Evolutionary conservation across 2,113 vertebrate genomes (phyloP).

Genomic region (Pteruthius melanotis): DNA sequence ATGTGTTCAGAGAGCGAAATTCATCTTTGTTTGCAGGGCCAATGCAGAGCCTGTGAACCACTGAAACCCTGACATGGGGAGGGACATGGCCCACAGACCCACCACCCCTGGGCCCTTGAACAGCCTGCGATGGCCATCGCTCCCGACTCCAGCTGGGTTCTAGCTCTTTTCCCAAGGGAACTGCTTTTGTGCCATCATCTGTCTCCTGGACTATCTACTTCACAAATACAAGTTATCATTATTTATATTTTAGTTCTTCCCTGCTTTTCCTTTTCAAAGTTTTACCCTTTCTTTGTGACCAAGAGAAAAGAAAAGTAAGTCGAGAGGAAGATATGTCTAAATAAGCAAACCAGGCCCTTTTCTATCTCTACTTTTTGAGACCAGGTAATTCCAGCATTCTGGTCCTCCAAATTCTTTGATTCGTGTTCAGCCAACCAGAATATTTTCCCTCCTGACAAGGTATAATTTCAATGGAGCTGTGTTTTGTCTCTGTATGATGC

Average conservation of each 20-base stretch:
- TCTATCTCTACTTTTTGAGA: neutral
- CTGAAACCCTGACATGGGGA: neutral
- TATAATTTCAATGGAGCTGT: constrained; percentile 42
- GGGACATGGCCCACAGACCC: neutral
- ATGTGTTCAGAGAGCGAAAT: constrained; percentile 20
- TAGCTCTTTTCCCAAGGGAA: neutral
- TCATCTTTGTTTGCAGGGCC: constrained; percentile 13
- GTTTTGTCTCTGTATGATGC: constrained; percentile 38
- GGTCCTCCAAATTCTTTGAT: constrained; percentile 35
- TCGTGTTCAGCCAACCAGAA: constrained; percentile 38
- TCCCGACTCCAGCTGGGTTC: rapidly evolving
- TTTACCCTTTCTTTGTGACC: neutral
- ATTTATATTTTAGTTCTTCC: neutral
- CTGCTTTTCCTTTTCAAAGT: neutral
- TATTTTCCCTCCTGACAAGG: constrained; percentile 50
- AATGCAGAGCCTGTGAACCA: neutral
- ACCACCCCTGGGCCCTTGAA: neutral
- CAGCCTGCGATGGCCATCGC: rapidly evolving
- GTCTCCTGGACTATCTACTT: neutral
- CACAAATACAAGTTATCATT: neutral
- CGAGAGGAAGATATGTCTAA: neutral
- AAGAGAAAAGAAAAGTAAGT: neutral
- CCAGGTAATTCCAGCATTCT: constrained; percentile 47
- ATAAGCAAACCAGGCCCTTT: neutral
- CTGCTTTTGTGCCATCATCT: neutral